A percentile compares a stretch with the other conserved stretches of the same genome.
Evolutionary conservation across 2,113 vertebrate species (phyloP).

Genomic region (Tichodroma muraria): DNA sequence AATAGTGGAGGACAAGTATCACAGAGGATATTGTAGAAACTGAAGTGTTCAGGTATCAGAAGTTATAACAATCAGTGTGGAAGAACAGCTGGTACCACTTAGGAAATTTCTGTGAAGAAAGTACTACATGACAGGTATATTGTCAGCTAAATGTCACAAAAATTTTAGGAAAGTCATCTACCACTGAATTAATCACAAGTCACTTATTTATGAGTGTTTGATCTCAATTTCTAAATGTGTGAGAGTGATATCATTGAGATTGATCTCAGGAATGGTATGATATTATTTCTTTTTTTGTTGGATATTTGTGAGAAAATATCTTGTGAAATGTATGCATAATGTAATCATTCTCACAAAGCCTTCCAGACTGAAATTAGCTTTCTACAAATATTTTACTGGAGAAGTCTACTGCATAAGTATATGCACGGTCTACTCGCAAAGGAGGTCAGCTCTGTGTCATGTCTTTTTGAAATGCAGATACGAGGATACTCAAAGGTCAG

Average conservation of each 20-base stretch:
- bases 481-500: background rate
- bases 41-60: background rate
- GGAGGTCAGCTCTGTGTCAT: background rate
- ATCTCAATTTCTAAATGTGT: background rate
- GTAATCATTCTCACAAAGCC: background rate
- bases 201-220: background rate
- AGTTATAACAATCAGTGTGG: background rate
- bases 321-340: background rate
- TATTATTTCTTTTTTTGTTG: background rate
- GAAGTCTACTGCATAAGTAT: background rate
- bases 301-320: background rate
- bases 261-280: background rate
- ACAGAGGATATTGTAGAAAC: background rate
- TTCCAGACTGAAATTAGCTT: background rate
- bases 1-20: background rate
- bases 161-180: background rate
- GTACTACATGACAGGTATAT: background rate
- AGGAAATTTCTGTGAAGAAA: background rate
- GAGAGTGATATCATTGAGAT: background rate
- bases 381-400: background rate
- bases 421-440: background rate
- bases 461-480: background rate
- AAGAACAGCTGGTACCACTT: background rate
- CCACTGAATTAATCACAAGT: background rate
- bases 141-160: background rate